Conservation (phyloP, 2,888 invertebrate genomes). For the Apamea epomidion region DNA sequence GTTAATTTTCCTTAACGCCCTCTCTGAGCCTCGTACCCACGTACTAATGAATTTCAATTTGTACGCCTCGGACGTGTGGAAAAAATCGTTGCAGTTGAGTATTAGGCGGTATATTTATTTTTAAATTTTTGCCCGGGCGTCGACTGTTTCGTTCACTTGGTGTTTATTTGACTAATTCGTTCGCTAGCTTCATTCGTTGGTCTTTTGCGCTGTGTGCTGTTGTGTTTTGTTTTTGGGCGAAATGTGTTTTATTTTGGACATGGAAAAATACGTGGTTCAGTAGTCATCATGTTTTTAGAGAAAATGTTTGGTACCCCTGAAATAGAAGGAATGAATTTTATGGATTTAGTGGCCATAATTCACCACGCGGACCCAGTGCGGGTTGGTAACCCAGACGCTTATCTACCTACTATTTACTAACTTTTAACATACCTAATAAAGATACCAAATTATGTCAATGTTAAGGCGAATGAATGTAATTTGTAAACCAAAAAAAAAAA, state of each 20-base stretch:
- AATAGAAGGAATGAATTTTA: not conserved
- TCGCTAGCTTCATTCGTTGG: conserved; percentile 52
- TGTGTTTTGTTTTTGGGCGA: conserved; percentile 39
- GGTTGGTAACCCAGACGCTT: not conserved
- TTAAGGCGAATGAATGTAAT: not conserved
- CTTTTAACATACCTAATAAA: too few species aligned
- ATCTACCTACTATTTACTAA: not conserved
- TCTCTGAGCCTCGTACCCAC: conserved; percentile 76
- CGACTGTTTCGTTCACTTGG: conserved; percentile 41
- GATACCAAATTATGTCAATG: not conserved
- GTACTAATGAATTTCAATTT: conserved; percentile 89
- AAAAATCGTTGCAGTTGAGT: conserved; percentile 75
- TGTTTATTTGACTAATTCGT: conserved; percentile 66
- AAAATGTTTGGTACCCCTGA: not conserved
- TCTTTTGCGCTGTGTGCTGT: conserved; percentile 31
- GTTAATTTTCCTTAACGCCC: conserved; percentile 89
- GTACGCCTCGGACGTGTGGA: conserved; percentile 77
- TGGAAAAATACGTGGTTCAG: conserved; percentile 35
- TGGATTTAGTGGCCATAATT: not conserved
- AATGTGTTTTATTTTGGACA: conserved; percentile 21
- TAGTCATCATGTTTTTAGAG: not conserved
- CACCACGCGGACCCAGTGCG: not conserved
- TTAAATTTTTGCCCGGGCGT: conserved; percentile 34
- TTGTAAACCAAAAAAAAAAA: not conserved
- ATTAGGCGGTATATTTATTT: conserved; percentile 64